These are phyloP conservation scores for Phalanger gymnotis DNA, from an alignment of 2,797 vertebrate genomes.

Conservation along the genomic window DNA sequence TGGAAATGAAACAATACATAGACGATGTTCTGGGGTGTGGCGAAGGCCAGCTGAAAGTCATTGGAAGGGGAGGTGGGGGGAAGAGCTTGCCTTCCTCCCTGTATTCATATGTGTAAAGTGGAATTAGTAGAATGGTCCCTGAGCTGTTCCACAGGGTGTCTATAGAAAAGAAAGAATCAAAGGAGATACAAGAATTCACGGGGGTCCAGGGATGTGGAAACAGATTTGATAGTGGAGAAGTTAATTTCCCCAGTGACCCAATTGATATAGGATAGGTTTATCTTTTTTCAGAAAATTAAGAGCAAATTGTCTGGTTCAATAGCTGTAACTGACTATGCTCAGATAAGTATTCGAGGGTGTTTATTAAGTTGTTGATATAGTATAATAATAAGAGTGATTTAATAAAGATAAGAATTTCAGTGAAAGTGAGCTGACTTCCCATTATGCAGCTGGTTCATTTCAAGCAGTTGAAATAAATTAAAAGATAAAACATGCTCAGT, in stretches of 20 bases:
- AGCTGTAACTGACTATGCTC: constrained; percentile 88
- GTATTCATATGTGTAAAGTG: constrained; percentile 71
- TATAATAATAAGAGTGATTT: constrained; percentile 87
- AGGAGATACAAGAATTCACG: constrained; percentile 87
- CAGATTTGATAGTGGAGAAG: constrained; percentile 91
- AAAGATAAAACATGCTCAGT: constrained; percentile 80
- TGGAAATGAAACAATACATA: constrained; percentile 55
- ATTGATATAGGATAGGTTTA: constrained; percentile 94
- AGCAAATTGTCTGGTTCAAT: constrained; percentile 92
- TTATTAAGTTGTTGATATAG: constrained; percentile 94
- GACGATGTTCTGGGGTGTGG: constrained; percentile 36
- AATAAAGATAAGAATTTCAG: constrained; percentile 84
- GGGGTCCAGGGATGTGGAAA: constrained; percentile 86
- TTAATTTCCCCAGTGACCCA: constrained; percentile 99
- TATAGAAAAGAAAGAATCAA: constrained; percentile 92
- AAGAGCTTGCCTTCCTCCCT: constrained; percentile 59
- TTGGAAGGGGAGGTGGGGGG: constrained; percentile 31
- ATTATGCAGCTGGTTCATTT: constrained; percentile 83
- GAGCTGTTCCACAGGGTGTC: constrained; percentile 87
- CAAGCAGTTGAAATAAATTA: constrained; percentile 83
- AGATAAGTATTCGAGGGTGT: constrained; percentile 87
- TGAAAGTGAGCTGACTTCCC: constrained; percentile 82
- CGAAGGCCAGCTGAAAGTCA: constrained; percentile 82
- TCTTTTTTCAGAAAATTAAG: constrained; percentile 93
- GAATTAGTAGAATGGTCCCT: constrained; percentile 90